These are phyloP conservation scores for Sarcophaga rosellei DNA, from an alignment of 2,888 invertebrate genomes.

Conservation along the genomic window DNA sequence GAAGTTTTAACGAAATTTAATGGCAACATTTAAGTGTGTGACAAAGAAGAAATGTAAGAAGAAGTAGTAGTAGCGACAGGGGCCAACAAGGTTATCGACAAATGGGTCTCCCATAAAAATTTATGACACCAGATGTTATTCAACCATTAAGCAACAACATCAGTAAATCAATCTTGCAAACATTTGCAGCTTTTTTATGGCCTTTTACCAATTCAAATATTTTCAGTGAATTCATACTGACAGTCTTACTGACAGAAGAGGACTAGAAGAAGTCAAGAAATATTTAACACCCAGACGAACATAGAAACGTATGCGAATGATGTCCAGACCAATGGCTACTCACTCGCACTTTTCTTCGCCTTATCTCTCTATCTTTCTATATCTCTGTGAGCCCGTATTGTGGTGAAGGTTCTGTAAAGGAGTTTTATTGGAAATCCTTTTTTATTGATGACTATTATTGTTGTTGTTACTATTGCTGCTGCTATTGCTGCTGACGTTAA, in stretches of 20 bases:
- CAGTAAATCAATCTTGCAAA: constrained; percentile 65
- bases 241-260: not conserved
- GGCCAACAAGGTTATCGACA: not conserved
- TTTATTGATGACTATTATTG: not conserved
- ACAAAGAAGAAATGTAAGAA: not conserved
- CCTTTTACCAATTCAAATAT: not conserved
- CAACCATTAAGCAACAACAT: constrained; percentile 44
- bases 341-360: not conserved
- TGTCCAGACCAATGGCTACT: constrained; percentile 1
- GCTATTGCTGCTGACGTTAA: not conserved
- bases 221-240: not conserved
- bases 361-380: too few species aligned
- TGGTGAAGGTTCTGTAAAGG: too few species aligned
- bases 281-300: not conserved
- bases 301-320: not conserved
- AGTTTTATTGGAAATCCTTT: not conserved
- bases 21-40: not conserved
- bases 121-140: constrained; percentile 58
- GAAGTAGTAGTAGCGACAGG: not conserved
- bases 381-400: too few species aligned
- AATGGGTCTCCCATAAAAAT: constrained; percentile 23
- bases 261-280: not conserved
- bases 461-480: not conserved
- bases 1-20: constrained; percentile 40
- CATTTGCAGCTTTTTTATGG: constrained; percentile 58